Conservation (phyloP, 2,888 invertebrate genomes). For the Agonopterix arenella region DNA sequence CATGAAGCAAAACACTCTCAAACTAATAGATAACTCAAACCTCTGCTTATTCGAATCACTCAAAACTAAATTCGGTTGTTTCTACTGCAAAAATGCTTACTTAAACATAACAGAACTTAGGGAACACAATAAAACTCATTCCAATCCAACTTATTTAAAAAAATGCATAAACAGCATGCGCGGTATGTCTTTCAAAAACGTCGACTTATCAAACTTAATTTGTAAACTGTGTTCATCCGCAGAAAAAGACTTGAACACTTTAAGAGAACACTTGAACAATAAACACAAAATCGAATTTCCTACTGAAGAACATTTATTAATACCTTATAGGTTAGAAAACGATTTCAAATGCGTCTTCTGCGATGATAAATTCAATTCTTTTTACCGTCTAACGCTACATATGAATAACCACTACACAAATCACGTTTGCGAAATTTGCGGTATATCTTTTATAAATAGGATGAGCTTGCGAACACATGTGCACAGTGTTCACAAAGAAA, state of each 20-base stretch:
- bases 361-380: conserved; percentile 26
- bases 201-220: conserved; percentile 36
- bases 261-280: conserved; percentile 30
- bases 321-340: conserved; percentile 32
- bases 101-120: conserved; percentile 27
- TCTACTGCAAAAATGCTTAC: conserved; percentile 31
- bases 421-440: conserved; percentile 42
- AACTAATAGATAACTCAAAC: conserved; percentile 42
- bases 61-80: conserved; percentile 38
- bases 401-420: conserved; percentile 40
- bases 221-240: conserved; percentile 32
- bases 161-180: conserved; percentile 22
- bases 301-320: conserved; percentile 26
- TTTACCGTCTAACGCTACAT: conserved; percentile 29
- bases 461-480: conserved; percentile 33
- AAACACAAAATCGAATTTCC: conserved; percentile 26
- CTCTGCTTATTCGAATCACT: conserved; percentile 40
- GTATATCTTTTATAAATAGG: conserved; percentile 33
- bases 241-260: conserved; percentile 19
- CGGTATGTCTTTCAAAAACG: conserved; percentile 33
- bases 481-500: conserved; percentile 26
- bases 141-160: conserved; percentile 12
- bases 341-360: conserved; percentile 33
- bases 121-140: conserved; percentile 28
- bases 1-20: conserved; percentile 32